These are phyloP conservation scores for Lepus europaeus DNA, from an alignment of 2,113 vertebrate species.

Conservation along the genomic window DNA sequence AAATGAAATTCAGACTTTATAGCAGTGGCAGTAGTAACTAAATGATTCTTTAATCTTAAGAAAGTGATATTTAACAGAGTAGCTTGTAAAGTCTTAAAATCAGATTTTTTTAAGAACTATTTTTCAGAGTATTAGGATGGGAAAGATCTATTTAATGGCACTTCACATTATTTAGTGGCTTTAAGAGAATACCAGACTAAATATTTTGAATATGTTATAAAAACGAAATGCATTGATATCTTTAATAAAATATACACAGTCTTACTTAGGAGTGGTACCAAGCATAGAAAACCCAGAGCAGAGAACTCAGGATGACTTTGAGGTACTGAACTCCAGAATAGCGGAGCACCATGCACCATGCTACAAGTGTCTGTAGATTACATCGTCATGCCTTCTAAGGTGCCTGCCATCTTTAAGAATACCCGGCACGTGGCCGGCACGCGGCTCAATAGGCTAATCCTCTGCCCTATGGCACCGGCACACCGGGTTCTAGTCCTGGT, in stretches of 20 bases:
- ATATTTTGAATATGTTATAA: not conserved
- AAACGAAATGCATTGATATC: too few species aligned
- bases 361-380: not conserved
- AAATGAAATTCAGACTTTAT: not conserved
- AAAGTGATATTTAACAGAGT: not conserved
- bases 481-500: too few species aligned
- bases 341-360: too few species aligned
- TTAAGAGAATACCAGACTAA: not conserved
- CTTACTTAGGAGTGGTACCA: not conserved
- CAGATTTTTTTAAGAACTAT: not conserved
- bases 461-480: too few species aligned
- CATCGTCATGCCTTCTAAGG: not conserved
- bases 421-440: not conserved
- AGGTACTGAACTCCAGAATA: not conserved
- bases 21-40: not conserved
- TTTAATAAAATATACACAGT: not conserved
- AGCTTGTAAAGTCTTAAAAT: not conserved
- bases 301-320: not conserved
- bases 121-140: not conserved
- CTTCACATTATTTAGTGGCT: not conserved
- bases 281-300: not conserved
- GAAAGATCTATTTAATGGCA: not conserved
- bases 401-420: not conserved
- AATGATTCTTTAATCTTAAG: not conserved
- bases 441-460: too few species aligned